Base-by-base conservation (phyloP, 2,113 vertebrate species). In the Vulpes lagopus region DNA sequence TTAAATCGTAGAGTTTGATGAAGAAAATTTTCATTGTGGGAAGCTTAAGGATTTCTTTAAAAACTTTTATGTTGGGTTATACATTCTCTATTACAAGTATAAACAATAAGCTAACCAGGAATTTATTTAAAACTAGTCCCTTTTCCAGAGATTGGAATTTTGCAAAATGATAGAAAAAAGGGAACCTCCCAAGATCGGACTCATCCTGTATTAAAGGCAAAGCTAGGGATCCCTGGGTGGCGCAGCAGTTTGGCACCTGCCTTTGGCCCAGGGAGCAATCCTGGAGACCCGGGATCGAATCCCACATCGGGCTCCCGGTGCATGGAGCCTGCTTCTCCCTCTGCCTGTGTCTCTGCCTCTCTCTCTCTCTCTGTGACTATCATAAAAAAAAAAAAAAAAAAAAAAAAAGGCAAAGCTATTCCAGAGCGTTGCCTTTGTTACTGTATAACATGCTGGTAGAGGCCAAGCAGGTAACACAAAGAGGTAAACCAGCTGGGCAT, bases 91-190 rank as follows among this genome's bases (percentile, higher is more conserved):
- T 51, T 76, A 1, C 64, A 69, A 67, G 11, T 94, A 20, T 51
- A 59, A 91, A 93, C 65, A 86, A 22, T 65, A 65, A 62, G 23
- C 12, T 88, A 65, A 38, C 12, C 5, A 60, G 49, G 87, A 84
- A 30, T 88, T 88, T 94, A 59, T 76, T 82, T 57, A 82, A 93
- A 86, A 76, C 19, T 19, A 15, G 3, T 65, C 2, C 15, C 9
- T 59, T 71, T 90, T 53, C n/a, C 25, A 73, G 32, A 93, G 35
- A 20, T 59, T 96, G 62, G 30, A 90, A 64, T 82, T 80, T 97
- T 94, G 43, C 76, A 69, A 6, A 78, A 62, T 79, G 55, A 7
- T 11, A 16, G 59, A 59, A 51, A 32, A 80, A 88, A 49, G 20
- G 11, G 27, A 23, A 35, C 32, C 60, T 83, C 27, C 32, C 38